Evolutionary conservation across 35 echinoderm and acorn worm species (phyloP), one percentile per base, ranked within the genome.

Genomic region (Apostichopus japonicus): DNA sequence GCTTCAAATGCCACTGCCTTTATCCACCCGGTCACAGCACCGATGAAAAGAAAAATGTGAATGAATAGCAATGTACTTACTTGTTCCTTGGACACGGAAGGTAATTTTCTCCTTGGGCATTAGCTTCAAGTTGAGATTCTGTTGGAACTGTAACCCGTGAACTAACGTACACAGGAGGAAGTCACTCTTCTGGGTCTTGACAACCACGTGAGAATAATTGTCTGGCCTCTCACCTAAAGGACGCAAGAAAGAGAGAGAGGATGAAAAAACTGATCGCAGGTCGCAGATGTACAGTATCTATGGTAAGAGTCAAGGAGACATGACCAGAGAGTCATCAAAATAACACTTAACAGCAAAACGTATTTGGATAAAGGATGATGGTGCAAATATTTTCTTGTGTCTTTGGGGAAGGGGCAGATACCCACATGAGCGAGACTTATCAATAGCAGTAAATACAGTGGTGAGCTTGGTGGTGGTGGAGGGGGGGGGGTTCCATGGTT

Each of bases 71-170:
- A 17, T 9, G 16, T 0, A 87, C 86, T 63, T 65, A 87, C 86
- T 87, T 0, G 86, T 87, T 24, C 86, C 86, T 71, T 87, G 86
- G 56, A 87, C 86, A 53, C 63, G 56, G 56, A 87, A 87, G 6
- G 86, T 87, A 6, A 87, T 87, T 44, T 87, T 87, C 17, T 87
- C 86, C 51, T 87, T 87, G 17, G 86, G 86, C 86, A 87, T 87
- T 6, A 87, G 58, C 22, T 87, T 87, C 53, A 87, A 19, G 86
- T 87, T 87, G 17, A 87, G 86, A 87, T 87, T 87, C 86, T 87
- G 86, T 56, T 87, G 86, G 27, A 87, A 87, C 86, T 87, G 86
- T 14, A 87, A 21, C 24, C 86, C 86, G 24, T 87, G 86, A 6
- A 87, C 86, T 22, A 87, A 51, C 11, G 86, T 87, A 51, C 86